Conservation (phyloP, 2,797 vertebrate genomes). For the Oreonectes daqikongensis region DNA sequence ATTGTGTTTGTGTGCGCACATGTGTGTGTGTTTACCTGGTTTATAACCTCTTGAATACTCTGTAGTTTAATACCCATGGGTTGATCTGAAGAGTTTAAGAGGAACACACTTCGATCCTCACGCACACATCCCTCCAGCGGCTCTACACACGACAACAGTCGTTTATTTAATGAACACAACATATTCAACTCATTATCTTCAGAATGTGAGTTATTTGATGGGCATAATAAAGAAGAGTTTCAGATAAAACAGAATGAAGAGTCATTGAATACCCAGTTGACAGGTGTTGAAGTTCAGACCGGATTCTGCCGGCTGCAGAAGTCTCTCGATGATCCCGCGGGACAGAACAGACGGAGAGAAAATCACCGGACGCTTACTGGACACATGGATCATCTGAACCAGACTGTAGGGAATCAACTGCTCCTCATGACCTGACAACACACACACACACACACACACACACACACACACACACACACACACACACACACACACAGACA, state of each 20-base stretch:
- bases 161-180: background rate
- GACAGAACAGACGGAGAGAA: conserved; percentile 76
- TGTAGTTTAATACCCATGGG: conserved; percentile 73
- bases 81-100: conserved; percentile 70
- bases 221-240: too few species aligned
- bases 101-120: conserved; percentile 69
- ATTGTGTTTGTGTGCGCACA: conserved; percentile 54
- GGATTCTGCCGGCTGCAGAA: conserved; percentile 80
- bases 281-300: conserved; percentile 77
- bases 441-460: conserved; percentile 18
- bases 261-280: conserved; percentile 69
- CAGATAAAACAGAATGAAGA: background rate
- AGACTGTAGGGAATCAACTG: conserved; percentile 86
- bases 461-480: too few species aligned
- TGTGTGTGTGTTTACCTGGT: conserved; percentile 67
- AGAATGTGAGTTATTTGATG: too few species aligned
- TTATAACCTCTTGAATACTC: conserved; percentile 76
- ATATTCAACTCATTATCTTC: background rate
- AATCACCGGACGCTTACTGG: conserved; percentile 82
- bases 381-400: conserved; percentile 80
- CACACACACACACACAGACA: conserved; percentile 35
- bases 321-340: conserved; percentile 83
- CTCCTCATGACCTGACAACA: conserved; percentile 74
- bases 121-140: conserved; percentile 67
- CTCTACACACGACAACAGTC: conserved; percentile 62